Base-by-base conservation (phyloP, 2,888 invertebrate genomes). In the Eueremaeus valkanovi region DNA sequence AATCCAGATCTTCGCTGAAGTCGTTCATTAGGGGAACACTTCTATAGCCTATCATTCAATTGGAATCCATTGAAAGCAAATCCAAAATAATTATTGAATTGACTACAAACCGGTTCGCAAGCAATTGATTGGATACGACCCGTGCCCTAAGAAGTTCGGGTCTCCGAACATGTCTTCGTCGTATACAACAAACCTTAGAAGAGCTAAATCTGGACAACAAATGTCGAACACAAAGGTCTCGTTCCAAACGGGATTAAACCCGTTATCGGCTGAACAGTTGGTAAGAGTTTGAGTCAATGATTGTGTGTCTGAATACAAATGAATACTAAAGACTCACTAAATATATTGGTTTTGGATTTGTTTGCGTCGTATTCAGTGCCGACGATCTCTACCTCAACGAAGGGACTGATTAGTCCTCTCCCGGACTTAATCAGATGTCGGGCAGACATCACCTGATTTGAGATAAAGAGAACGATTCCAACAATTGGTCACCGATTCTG, bases 81-180 rank as follows among this genome's bases (percentile, higher is more conserved):
- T 16, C 3, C 9, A 16, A 11, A 45, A 16, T 45, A 45, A 45
- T 16, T 36, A 36, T 36, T 8, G 11, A 45, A 45, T 13, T 45
- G 9, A 16, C 3, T 45, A 16, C 45, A 45, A 16, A 80, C 80
- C 80, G 73, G 77, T 74, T 66, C 82, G 78, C 58, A 82, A 79
- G 77, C 82, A 82, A 83, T 85, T 84, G 80, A 95, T 87, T 0
- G 97, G 95, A 85, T 90, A 95, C 16, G 93, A 93, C 55, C 94
- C 93, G 85, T 99, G 98, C 0, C 97, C 97, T 77, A 97, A 91
- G 83, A 97, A 95, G 85, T 95, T 95, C 16, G 90, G 92, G 81
- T 97, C 97, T 0, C 95, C 95, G 85, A 99, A 98, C 86, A 95
- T 92, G 83, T 99, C 98, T 83, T 95, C 96, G 84, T 95, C 95